Base-by-base conservation (phyloP, 1,140 invertebrate species). In the Drosophila equinoxialis region DNA sequence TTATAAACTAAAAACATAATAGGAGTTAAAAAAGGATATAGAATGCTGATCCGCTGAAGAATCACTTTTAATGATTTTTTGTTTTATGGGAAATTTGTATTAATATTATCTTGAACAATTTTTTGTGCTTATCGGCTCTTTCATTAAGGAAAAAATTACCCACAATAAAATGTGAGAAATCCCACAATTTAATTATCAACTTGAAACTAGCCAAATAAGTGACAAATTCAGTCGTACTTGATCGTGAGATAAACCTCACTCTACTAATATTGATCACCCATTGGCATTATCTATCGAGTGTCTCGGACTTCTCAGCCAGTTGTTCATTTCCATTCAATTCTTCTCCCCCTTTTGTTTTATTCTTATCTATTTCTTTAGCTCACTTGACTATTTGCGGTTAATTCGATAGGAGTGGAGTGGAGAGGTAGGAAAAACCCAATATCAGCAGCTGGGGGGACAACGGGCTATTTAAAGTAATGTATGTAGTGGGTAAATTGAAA, bases 141-240 rank as follows among this genome's bases (percentile, higher is more conserved):
- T 51, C 45, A 51, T 23, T 51, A 1, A 51, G 17, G 0, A 3
- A 23, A 48, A 71, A 66, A 30, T 66, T 55, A 54, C n/a, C 35
- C 35, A 14, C 17, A 61, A 61, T 6, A 20, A 37, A 37, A 39
- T 5, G 37, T 68, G 30, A 69, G 72, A 69, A 76, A 42, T 74
- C 57, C 58, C 60, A 3, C 39, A 69, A 68, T 42, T 48, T 17
- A 51, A 68, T 76, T 76, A 76, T 75, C 42, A 64, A 17, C 0
- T 23, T n/a, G 42, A 41, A 14, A 51, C 1, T 2, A 6, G 11
- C 7, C 26, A 13, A 20, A 30, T 30, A 30, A 39, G 20, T 60
- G 58, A 39, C 35, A 20, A 20, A 23, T 51, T 48, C 45, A 48
- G 45, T 48, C 17, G 3, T 51, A 51, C 8, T 51, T 51, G 45